Evolutionary conservation across 1,140 invertebrate species (phyloP).

Genomic region (Hylaeus anthracinus): DNA sequence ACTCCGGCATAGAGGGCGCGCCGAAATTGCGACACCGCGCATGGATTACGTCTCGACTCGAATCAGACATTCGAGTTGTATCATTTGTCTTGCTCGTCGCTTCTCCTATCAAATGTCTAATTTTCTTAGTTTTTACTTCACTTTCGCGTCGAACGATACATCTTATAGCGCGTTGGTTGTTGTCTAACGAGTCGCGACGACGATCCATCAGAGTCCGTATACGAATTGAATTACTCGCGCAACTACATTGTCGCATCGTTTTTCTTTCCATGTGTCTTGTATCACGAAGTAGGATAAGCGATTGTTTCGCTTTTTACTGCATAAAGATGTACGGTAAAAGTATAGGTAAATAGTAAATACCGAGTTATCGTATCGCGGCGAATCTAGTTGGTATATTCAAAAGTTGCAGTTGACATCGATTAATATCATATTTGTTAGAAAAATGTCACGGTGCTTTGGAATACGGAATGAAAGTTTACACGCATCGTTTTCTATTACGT

Average conservation of each 20-base stretch:
- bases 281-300: conserved; percentile 5
- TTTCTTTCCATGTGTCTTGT: neutral
- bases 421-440: neutral
- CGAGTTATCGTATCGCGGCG: too few relatives aligned
- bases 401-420: too few relatives aligned
- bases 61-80: neutral
- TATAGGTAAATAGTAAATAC: too few relatives aligned
- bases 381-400: too few relatives aligned
- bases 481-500: conserved; percentile 34
- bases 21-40: conserved; percentile 42
- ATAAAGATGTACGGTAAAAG: neutral
- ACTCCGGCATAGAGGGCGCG: conserved; percentile 10
- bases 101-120: neutral
- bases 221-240: too few relatives aligned
- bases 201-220: neutral
- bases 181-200: conserved; percentile 10
- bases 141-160: neutral
- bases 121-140: neutral
- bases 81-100: neutral
- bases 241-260: neutral
- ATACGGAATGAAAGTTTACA: conserved; percentile 55
- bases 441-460: neutral
- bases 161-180: neutral
- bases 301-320: conserved; percentile 3
- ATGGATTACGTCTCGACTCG: conserved; percentile 16